Conservation (phyloP, 2,888 invertebrate genomes). For the Tuta absoluta region DNA sequence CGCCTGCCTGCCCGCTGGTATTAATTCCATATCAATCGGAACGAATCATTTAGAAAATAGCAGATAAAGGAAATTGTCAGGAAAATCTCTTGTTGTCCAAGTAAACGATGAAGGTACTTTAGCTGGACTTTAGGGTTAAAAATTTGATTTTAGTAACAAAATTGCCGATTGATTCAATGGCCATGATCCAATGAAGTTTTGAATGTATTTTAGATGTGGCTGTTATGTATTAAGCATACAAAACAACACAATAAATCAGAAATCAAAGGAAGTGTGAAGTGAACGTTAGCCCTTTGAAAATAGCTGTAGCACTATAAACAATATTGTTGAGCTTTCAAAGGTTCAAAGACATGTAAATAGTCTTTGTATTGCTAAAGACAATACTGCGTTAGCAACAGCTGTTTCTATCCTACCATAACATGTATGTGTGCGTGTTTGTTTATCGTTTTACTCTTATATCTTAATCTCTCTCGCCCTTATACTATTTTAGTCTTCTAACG, state of each 20-base stretch:
- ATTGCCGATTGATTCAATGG: too few species aligned
- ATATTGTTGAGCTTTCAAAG: slow-evolving; percentile 3
- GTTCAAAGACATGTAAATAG: slow-evolving; percentile 5
- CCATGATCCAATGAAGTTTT: too few species aligned
- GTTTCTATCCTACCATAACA: not conserved
- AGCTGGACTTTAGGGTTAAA: too few species aligned
- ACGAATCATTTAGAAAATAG: not conserved
- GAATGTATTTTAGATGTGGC: too few species aligned
- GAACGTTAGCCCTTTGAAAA: slow-evolving; percentile 5
- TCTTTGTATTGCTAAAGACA: slow-evolving; percentile 5
- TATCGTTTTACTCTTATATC: not conserved
- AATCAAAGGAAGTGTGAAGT: slow-evolving; percentile 4
- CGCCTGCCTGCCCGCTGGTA: slow-evolving; percentile 11
- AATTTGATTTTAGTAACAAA: too few species aligned
- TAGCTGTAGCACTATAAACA: not conserved
- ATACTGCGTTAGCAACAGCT: not conserved
- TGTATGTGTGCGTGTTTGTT: slow-evolving; percentile 1
- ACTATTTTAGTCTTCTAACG: not conserved
- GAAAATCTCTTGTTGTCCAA: not conserved
- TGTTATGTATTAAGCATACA: not conserved
- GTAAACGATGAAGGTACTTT: too few species aligned
- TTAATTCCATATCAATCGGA: not conserved
- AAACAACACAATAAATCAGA: not conserved
- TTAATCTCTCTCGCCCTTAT: not conserved
- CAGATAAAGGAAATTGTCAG: not conserved